Evolutionary conservation across 2,888 invertebrate genomes (phyloP), one percentile per base, ranked within the genome.

Genomic region (Chaitophorus viminalis): DNA sequence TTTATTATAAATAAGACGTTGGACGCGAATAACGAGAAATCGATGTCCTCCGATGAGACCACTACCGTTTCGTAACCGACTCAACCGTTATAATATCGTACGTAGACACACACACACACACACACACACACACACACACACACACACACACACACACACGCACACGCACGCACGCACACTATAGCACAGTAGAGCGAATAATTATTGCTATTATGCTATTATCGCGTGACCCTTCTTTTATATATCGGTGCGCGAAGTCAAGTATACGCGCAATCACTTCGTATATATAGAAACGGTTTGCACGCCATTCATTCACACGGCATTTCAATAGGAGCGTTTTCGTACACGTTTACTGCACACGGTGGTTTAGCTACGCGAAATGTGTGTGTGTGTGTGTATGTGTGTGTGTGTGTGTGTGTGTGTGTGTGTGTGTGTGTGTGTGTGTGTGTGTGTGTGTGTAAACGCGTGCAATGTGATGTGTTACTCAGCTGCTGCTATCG

Each of bases 221-320:
- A 72, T 72, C 33, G 18, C 33, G 72, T 72, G 72, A 72, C 72
- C 72, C 72, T 72, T 72, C 72, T 72, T 68, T 68, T 68, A 29
- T 68, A 29, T 72, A 33, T 21, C 17, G 17, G 33, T 17, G 33
- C 33, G 33, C 18, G 33, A 72, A 72, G 72, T 72, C 72, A 33
- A 72, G 72, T 33, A n/a, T n/a, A 72, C 70, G 70, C 29, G 29
- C 72, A 21, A 72, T 33, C 33, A 21, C 33, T 33, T 21, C 11
- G 9, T 5, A 18, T 21, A 21, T 36, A 60, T 60, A 36, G 72
- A 72, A 72, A 36, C 14, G 33, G 70, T 17, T 70, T 29, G 11
- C 31, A 17, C 17, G 17, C 29, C 72, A 72, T 72, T 72, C 72
- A 36, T 29, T 11, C n/a, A 0, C 6, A 36, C 72, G 33, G 6